Evolutionary conservation across 2,888 invertebrate genomes (phyloP).

Genomic region (Lymantria monacha): DNA sequence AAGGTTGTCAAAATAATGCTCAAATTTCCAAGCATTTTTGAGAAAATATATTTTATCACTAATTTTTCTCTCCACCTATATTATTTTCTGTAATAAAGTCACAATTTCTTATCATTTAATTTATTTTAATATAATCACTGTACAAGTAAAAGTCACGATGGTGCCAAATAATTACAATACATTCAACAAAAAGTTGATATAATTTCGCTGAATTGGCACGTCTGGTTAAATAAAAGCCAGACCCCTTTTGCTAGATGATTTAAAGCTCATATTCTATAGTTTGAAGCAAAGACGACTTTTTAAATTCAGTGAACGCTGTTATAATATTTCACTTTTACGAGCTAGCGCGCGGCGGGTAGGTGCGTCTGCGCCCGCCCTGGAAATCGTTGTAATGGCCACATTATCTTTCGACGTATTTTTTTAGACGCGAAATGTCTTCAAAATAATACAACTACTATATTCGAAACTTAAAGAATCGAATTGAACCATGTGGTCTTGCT

Average conservation of each 20-base stretch:
- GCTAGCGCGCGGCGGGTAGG: slow-evolving; percentile 58
- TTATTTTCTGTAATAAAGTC: too few relatives aligned
- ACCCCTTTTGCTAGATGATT: slow-evolving; percentile 41
- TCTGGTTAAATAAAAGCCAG: slow-evolving; percentile 31
- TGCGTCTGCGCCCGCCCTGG: slow-evolving; percentile 69
- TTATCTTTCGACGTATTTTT: slow-evolving; percentile 60
- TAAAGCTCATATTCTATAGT: slow-evolving; percentile 54
- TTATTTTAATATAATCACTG: too few relatives aligned
- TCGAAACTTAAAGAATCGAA: too few relatives aligned
- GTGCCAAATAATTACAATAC: not conserved
- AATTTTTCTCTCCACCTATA: too few relatives aligned
- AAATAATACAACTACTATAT: too few relatives aligned
- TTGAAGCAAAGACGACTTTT: slow-evolving; percentile 59
- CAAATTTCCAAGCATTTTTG: too few relatives aligned
- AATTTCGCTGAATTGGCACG: slow-evolving; percentile 14
- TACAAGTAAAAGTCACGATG: not conserved
- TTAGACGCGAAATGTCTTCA: too few relatives aligned
- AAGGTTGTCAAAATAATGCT: too few relatives aligned
- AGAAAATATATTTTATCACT: too few relatives aligned
- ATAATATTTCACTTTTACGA: slow-evolving; percentile 80
- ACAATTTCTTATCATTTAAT: too few relatives aligned
- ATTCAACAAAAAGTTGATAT: not conserved
- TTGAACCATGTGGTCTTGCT: too few relatives aligned
- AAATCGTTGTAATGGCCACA: slow-evolving; percentile 68
- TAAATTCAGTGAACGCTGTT: slow-evolving; percentile 73